Conservation (phyloP, 92 coral and sea anemone species). For the Umimayanthus kanabou region DNA sequence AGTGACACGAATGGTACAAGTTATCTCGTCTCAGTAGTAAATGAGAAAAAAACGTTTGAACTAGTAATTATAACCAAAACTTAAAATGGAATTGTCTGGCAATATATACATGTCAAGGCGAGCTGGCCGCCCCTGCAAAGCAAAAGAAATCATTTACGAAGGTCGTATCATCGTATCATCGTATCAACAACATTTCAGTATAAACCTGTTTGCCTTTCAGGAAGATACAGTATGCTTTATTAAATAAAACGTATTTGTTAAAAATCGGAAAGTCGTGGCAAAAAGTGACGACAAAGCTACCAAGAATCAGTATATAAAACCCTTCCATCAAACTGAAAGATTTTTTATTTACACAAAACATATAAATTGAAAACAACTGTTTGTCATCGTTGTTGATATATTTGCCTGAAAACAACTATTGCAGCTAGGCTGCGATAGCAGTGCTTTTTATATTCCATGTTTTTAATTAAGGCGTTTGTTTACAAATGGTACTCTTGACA, state of each 20-base stretch:
- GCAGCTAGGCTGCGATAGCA: not conserved
- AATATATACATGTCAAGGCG: not conserved
- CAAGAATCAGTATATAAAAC: not conserved
- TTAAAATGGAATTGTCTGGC: too few relatives aligned
- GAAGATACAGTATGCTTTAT: not conserved
- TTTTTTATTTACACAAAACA: not conserved
- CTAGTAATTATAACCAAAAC: too few relatives aligned
- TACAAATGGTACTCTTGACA: too few relatives aligned
- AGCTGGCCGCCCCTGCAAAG: not conserved
- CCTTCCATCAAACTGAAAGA: not conserved
- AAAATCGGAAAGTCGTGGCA: not conserved
- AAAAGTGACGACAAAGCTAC: not conserved
- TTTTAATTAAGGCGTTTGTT: not conserved
- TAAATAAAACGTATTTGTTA: not conserved
- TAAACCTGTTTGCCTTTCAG: not conserved
- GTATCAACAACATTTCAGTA: too few relatives aligned
- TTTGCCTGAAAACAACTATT: not conserved
- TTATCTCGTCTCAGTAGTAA: not conserved
- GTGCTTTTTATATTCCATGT: too few relatives aligned
- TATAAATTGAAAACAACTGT: not conserved
- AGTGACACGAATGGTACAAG: not conserved
- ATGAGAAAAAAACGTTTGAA: not conserved
- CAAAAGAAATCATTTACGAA: not conserved
- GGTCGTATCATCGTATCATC: too few relatives aligned
- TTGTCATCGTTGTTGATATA: not conserved